A percentile compares a stretch with the other conserved stretches of the same genome.
Evolutionary conservation across 2,113 vertebrate genomes (phyloP).

Genomic region (Donacobius atricapilla): DNA sequence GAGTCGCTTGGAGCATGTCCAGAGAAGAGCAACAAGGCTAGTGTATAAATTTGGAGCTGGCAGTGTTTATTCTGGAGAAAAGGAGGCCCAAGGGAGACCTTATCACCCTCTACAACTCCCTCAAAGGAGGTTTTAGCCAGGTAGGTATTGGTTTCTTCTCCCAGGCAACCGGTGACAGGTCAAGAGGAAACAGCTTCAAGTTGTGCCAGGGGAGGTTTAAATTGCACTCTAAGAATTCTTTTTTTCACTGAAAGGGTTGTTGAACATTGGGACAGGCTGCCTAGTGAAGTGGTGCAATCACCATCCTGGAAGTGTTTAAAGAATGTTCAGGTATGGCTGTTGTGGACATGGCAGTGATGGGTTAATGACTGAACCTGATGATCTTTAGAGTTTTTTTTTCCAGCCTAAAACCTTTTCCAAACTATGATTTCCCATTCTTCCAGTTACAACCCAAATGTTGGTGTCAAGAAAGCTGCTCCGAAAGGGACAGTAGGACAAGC

Average conservation of each 20-base stretch:
- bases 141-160: neutral
- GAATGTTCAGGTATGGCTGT: neutral
- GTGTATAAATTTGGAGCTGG: rapidly evolving
- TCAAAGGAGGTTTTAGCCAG: neutral
- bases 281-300: no score
- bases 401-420: neutral
- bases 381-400: neutral
- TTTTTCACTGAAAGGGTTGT: neutral
- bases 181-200: neutral
- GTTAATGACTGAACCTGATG: neutral
- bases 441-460: neutral
- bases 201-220: neutral
- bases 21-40: neutral
- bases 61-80: neutral
- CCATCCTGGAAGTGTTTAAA: neutral
- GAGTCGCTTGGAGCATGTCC: neutral
- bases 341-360: neutral
- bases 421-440: neutral
- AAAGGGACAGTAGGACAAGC: neutral
- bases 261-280: neutral
- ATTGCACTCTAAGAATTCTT: neutral
- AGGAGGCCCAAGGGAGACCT: neutral
- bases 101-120: neutral
- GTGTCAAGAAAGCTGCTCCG: rapidly evolving
- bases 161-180: rapidly evolving